phyloP scores from a whole-genome alignment of 92 coral and sea anemone genomes.

The Actinernus sp. region DNA sequence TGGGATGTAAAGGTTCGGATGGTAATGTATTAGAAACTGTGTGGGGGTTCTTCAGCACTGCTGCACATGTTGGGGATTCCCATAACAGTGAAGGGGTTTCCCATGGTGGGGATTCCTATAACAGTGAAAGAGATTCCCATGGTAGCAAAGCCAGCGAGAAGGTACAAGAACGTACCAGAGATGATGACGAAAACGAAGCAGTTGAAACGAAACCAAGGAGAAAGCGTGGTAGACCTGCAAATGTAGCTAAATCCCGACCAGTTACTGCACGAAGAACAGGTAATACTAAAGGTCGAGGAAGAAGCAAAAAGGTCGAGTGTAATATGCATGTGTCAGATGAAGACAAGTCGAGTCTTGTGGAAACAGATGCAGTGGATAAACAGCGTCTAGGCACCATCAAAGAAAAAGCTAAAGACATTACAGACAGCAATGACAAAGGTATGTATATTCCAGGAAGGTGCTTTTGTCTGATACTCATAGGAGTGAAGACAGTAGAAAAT shows the following conservation, averaged over 20 bases:
- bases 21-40: not conserved
- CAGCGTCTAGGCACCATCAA: too few species aligned
- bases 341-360: not conserved
- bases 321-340: not conserved
- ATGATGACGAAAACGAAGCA: constrained; percentile 1
- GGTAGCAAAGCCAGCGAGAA: too few species aligned
- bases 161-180: not conserved
- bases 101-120: too few species aligned
- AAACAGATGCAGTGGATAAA: too few species aligned
- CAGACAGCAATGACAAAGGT: too few species aligned
- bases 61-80: too few species aligned
- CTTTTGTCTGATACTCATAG: not conserved
- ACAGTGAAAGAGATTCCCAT: too few species aligned
- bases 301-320: constrained; percentile 10
- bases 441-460: too few species aligned
- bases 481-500: not conserved
- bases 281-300: constrained; percentile 38
- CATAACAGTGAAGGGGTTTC: too few species aligned
- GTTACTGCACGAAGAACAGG: constrained; percentile 7
- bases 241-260: not conserved
- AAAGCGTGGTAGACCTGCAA: not conserved
- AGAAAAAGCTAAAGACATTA: too few species aligned
- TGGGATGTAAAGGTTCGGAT: not conserved
- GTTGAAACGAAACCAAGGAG: constrained; percentile 4
- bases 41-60: constrained; percentile 14